A percentile compares a stretch with the other conserved stretches of the same genome.
Evolutionary conservation across 2,797 vertebrate species (phyloP).

Genomic region (Alectoris magna): DNA sequence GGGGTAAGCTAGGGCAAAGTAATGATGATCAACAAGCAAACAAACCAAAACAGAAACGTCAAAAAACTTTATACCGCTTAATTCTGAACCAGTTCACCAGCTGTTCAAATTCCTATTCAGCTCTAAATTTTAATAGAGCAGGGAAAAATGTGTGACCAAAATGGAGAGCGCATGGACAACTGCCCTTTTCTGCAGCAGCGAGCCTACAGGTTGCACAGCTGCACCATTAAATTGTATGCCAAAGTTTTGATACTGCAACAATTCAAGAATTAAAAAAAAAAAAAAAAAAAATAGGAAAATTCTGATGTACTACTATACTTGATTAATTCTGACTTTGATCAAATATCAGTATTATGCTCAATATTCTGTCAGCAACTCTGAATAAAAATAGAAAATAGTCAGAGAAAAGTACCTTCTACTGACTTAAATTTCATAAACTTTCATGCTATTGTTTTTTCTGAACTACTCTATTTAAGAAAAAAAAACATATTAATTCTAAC

Average conservation of each 20-base stretch:
- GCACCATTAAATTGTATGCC: not conserved
- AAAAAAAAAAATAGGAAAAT: not conserved
- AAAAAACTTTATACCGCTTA: not conserved
- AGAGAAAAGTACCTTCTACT: not conserved
- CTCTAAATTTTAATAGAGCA: not conserved
- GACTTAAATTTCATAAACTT: not conserved
- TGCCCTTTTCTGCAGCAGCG: not conserved
- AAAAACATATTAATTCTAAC: not conserved
- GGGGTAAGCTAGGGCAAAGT: not conserved
- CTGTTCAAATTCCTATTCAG: not conserved
- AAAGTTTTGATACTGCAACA: not conserved
- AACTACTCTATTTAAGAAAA: not conserved
- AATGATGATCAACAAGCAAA: not conserved
- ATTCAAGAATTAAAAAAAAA: not conserved
- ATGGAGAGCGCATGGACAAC: not conserved
- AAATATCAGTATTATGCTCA: not conserved
- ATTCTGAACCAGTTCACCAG: not conserved
- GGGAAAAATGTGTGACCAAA: not conserved
- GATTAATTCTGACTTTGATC: not conserved
- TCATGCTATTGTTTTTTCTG: not conserved
- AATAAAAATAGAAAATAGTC: not conserved
- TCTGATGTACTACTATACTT: not conserved
- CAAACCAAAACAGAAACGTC: not conserved
- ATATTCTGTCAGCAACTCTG: not conserved
- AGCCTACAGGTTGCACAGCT: not conserved